A percentile compares a stretch with the other conserved stretches of the same genome.
These are phyloP conservation scores for Eulemur rubriventer DNA, from an alignment of 2,797 vertebrate species.

Conservation along the genomic window DNA sequence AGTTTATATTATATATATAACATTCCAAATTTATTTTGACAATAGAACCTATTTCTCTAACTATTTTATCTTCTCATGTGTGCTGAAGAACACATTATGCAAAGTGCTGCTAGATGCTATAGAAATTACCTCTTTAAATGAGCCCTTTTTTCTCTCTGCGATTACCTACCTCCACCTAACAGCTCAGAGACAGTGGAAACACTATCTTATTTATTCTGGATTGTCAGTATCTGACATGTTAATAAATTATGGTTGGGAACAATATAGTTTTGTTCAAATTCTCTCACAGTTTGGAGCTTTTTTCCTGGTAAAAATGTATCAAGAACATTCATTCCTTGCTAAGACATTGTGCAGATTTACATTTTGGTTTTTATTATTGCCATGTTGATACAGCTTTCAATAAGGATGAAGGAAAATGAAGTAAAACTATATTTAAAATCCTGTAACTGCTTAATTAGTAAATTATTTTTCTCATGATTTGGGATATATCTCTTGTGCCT, in stretches of 20 bases:
- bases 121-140: neutral
- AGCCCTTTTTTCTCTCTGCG: neutral
- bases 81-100: neutral
- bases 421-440: slow-evolving; percentile 1
- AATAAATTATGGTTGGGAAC: neutral
- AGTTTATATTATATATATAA: neutral
- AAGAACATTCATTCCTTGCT: neutral
- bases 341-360: neutral
- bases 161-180: neutral
- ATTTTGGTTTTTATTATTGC: neutral
- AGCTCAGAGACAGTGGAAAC: neutral
- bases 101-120: neutral
- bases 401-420: neutral
- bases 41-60: neutral
- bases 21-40: neutral
- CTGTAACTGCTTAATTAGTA: neutral
- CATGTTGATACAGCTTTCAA: neutral
- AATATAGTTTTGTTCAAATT: neutral
- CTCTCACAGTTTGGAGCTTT: neutral
- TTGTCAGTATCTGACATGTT: neutral
- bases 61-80: neutral
- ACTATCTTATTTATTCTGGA: neutral
- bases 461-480: neutral
- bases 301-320: neutral
- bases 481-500: neutral